These are phyloP conservation scores for Diplodus sargus DNA, from an alignment of 2,797 vertebrate species.

Conservation along the genomic window DNA sequence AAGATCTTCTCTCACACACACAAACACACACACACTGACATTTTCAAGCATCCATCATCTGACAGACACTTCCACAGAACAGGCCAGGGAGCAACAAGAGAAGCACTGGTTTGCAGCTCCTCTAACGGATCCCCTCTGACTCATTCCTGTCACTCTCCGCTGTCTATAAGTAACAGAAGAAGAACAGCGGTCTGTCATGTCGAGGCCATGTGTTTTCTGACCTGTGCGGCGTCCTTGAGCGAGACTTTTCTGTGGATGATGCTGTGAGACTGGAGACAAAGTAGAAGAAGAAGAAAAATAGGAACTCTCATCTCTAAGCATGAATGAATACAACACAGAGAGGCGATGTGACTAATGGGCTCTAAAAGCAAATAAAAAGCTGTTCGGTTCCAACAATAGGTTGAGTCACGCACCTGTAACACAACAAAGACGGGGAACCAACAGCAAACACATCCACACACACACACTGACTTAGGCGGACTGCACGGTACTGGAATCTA, in stretches of 20 bases:
- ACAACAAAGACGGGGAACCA: not conserved
- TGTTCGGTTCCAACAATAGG: not conserved
- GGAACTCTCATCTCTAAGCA: not conserved
- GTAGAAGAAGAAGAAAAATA: not conserved
- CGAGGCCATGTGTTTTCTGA: not conserved
- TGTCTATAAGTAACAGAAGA: constrained; percentile 6
- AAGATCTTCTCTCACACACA: constrained; percentile 53
- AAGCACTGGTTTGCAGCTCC: constrained; percentile 38
- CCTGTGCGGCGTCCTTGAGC: constrained; percentile 17
- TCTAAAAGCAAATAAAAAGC: not conserved
- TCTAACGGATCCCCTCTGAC: constrained; percentile 50
- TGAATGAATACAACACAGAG: not conserved
- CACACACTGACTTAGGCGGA: not conserved
- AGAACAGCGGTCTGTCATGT: constrained; percentile 18
- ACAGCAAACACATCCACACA: not conserved
- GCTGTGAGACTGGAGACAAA: not conserved
- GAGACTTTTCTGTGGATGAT: not conserved
- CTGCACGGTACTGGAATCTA: not conserved
- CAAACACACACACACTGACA: constrained; percentile 41
- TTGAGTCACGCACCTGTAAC: constrained; percentile 15
- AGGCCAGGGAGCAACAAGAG: constrained; percentile 49
- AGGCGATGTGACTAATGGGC: constrained; percentile 1
- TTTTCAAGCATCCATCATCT: constrained; percentile 59
- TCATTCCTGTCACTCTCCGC: constrained; percentile 52
- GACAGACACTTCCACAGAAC: constrained; percentile 41